A percentile compares a stretch with the other conserved stretches of the same genome.
Conservation (phyloP, 2,888 invertebrate species). For the Tigriopus californicus region DNA sequence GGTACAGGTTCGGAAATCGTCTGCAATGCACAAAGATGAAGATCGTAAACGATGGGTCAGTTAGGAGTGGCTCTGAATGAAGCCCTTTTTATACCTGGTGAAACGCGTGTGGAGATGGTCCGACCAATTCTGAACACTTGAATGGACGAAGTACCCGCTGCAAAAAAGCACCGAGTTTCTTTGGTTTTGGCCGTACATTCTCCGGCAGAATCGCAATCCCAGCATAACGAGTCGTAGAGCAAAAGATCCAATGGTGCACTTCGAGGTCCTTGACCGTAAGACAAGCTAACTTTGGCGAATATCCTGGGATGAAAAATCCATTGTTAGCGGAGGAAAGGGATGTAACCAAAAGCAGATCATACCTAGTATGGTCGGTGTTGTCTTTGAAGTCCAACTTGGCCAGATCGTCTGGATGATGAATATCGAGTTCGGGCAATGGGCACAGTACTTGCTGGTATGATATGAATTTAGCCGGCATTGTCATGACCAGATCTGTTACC, state of each 20-base stretch:
- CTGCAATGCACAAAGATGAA: not conserved
- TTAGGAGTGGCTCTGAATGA: not conserved
- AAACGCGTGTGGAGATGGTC: constrained; percentile 3
- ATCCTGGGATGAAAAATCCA: constrained; percentile 12
- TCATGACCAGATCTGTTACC: constrained; percentile 11
- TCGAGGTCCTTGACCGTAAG: constrained; percentile 15
- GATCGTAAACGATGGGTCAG: not conserved
- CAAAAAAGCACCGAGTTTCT: constrained; percentile 7
- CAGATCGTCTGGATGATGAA: constrained; percentile 16
- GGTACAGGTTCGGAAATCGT: not conserved
- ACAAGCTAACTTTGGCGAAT: constrained; percentile 16
- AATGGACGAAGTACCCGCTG: constrained; percentile 2
- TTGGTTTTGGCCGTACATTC: constrained; percentile 14
- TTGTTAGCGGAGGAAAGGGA: not conserved
- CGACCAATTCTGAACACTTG: constrained; percentile 12
- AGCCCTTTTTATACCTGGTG: not conserved
- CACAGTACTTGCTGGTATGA: constrained; percentile 16
- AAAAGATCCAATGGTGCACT: constrained; percentile 17
- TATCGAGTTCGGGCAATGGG: constrained; percentile 17
- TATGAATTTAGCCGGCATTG: not conserved
- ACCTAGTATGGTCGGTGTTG: constrained; percentile 18
- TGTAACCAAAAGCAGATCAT: not conserved
- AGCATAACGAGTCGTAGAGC: constrained; percentile 18
- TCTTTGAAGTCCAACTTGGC: constrained; percentile 14
- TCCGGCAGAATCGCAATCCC: constrained; percentile 16